A percentile compares a stretch with the other conserved stretches of the same genome.
phyloP scores from a whole-genome alignment of 2,888 invertebrate genomes.

The Drosophila heteroneura region DNA sequence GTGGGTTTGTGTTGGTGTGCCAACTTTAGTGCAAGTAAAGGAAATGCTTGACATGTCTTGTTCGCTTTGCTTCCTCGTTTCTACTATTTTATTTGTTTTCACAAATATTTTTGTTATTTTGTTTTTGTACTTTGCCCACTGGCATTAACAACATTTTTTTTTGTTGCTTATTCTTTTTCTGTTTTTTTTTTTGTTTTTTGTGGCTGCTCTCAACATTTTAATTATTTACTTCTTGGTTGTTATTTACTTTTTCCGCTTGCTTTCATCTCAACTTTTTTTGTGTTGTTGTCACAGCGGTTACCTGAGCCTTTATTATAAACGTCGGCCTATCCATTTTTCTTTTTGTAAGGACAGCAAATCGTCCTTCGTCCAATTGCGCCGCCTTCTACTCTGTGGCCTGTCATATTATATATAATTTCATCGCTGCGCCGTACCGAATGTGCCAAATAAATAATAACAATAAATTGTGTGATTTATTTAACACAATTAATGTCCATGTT shows the following conservation, averaged over 20 bases:
- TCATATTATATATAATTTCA: slow-evolving; percentile 1
- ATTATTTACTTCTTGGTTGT: slow-evolving; percentile 51
- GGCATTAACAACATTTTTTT: slow-evolving; percentile 43
- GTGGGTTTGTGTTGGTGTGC: slow-evolving; percentile 24
- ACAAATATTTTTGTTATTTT: slow-evolving; percentile 30
- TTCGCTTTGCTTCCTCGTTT: slow-evolving; percentile 55
- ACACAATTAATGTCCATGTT: slow-evolving; percentile 56
- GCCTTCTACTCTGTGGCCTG: background rate
- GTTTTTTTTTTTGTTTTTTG: slow-evolving; percentile 12
- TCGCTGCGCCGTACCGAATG: slow-evolving; percentile 2
- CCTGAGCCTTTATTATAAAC: slow-evolving; percentile 11
- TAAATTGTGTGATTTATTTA: slow-evolving; percentile 59
- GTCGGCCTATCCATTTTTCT: background rate
- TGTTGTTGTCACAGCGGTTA: slow-evolving; percentile 6
- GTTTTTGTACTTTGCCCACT: slow-evolving; percentile 24
- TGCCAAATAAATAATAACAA: slow-evolving; percentile 34
- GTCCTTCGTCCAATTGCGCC: background rate
- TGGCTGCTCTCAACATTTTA: slow-evolving; percentile 40
- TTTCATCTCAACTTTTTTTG: slow-evolving; percentile 13
- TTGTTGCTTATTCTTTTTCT: slow-evolving; percentile 5
- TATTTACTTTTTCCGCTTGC: slow-evolving; percentile 51
- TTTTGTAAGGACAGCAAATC: background rate
- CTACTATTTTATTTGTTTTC: slow-evolving; percentile 43
- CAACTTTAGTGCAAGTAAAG: slow-evolving; percentile 63
- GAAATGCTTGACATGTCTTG: slow-evolving; percentile 75